phyloP scores from a whole-genome alignment of 2,797 vertebrate species.

The Mus spretus region DNA sequence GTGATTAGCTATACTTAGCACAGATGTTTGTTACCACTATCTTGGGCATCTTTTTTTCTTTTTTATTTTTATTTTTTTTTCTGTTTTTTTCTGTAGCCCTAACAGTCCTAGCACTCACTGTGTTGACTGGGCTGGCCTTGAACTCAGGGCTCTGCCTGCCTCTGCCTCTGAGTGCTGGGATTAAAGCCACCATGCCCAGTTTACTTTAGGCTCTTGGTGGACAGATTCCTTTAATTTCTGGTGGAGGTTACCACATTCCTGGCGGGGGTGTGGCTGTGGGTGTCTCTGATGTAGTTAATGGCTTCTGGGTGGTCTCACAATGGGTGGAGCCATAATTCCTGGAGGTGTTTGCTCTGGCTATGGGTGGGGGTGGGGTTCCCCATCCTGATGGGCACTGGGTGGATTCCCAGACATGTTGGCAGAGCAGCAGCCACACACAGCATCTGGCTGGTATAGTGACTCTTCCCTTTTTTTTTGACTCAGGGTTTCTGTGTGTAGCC shows the following conservation, averaged over 20 bases:
- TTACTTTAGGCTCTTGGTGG: slow-evolving; percentile 93
- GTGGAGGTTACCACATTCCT: slow-evolving; percentile 97
- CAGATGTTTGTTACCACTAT: too few species aligned
- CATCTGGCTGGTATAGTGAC: slow-evolving; percentile 95
- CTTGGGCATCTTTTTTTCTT: background rate
- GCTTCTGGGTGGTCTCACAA: slow-evolving; percentile 97
- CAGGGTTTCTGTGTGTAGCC: background rate
- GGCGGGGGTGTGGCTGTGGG: slow-evolving; percentile 98
- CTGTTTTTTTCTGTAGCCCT: background rate
- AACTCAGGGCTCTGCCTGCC: background rate
- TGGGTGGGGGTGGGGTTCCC: slow-evolving; percentile 91
- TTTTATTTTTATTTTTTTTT: background rate
- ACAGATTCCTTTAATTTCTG: slow-evolving; percentile 98
- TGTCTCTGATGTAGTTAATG: slow-evolving; percentile 96
- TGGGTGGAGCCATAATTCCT: slow-evolving; percentile 99
- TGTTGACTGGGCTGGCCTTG: background rate
- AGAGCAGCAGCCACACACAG: slow-evolving; percentile 93
- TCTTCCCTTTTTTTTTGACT: slow-evolving; percentile 79
- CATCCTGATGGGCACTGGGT: slow-evolving; percentile 95
- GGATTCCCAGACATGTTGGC: slow-evolving; percentile 96
- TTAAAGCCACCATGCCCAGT: background rate
- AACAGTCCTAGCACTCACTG: background rate
- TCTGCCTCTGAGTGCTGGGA: background rate
- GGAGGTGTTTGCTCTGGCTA: background rate
- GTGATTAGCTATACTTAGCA: too few species aligned